Percentiles rank a stretch among this genome's conserved stretches.
These are phyloP conservation scores for Dermatophagoides farinae DNA, from an alignment of 1,140 invertebrate genomes.

Conservation along the genomic window DNA sequence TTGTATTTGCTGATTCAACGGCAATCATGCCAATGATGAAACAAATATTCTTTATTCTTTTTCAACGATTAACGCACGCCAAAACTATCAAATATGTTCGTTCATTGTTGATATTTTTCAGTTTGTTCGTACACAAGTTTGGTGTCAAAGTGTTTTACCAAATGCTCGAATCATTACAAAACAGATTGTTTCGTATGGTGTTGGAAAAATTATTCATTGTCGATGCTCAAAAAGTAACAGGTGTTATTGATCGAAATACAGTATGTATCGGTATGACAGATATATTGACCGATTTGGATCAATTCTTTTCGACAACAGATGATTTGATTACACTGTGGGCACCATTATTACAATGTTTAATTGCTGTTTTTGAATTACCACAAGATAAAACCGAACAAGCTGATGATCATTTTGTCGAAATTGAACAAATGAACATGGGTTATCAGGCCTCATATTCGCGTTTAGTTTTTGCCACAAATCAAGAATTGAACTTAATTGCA, in stretches of 20 bases:
- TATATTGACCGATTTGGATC: slow-evolving; percentile 49
- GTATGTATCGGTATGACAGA: slow-evolving; percentile 68
- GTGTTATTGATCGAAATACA: slow-evolving; percentile 60
- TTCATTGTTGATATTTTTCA: slow-evolving; percentile 67
- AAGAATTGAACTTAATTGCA: slow-evolving; percentile 44
- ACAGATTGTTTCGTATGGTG: slow-evolving; percentile 82
- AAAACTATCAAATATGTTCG: slow-evolving; percentile 86
- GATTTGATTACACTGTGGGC: slow-evolving; percentile 42
- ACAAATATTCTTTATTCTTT: slow-evolving; percentile 71
- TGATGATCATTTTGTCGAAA: slow-evolving; percentile 66
- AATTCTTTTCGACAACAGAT: slow-evolving; percentile 35
- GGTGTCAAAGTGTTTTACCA: slow-evolving; percentile 46
- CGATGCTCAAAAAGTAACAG: slow-evolving; percentile 66
- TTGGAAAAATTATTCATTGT: slow-evolving; percentile 61
- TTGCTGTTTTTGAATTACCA: slow-evolving; percentile 70
- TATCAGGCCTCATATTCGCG: slow-evolving; percentile 77
- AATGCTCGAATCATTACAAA: slow-evolving; percentile 64
- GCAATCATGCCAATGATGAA: slow-evolving; percentile 52
- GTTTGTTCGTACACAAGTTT: slow-evolving; percentile 56
- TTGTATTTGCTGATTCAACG: slow-evolving; percentile 45
- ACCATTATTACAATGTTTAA: slow-evolving; percentile 42
- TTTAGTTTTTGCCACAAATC: slow-evolving; percentile 55
- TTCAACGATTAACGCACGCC: slow-evolving; percentile 67
- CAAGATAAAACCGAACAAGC: slow-evolving; percentile 50
- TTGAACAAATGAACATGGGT: slow-evolving; percentile 51